Percentiles rank a stretch among this genome's conserved stretches.
phyloP scores from a whole-genome alignment of 1,140 invertebrate species.

The Drosophila prosaltans region DNA sequence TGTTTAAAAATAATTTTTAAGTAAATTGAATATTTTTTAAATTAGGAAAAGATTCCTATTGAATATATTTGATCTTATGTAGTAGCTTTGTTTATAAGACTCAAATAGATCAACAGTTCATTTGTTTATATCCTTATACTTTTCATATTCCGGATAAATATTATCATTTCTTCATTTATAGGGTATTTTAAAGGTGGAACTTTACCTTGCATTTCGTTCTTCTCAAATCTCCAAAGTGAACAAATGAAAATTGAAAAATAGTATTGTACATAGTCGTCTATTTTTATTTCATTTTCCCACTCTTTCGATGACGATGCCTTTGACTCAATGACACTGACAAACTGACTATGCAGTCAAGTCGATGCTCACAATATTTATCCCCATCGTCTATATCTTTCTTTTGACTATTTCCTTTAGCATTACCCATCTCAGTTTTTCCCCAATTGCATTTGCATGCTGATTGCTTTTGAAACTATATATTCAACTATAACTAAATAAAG shows the following conservation, averaged over 20 bases:
- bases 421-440: constrained; percentile 15
- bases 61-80: no score
- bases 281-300: constrained; percentile 1
- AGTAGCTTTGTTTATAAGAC: no score
- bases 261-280: constrained; percentile 13
- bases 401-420: not conserved
- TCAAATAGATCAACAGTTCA: no score
- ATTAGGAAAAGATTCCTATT: no score
- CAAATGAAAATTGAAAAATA: constrained; percentile 42
- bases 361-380: constrained; percentile 51
- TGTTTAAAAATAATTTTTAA: no score
- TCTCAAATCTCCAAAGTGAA: constrained; percentile 29
- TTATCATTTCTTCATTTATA: not conserved
- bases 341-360: constrained; percentile 15
- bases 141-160: no score
- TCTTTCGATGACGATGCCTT: not conserved
- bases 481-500: constrained; percentile 45
- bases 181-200: not conserved
- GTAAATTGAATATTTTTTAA: no score
- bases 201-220: no score
- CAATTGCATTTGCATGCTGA: constrained; percentile 71
- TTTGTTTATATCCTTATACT: no score
- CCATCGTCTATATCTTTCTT: not conserved
- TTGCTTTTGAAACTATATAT: constrained; percentile 46
- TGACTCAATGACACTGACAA: constrained; percentile 34